Conservation (phyloP, 37 sponge, comb jelly and placozoan species). For the Axinella damicornis region DNA sequence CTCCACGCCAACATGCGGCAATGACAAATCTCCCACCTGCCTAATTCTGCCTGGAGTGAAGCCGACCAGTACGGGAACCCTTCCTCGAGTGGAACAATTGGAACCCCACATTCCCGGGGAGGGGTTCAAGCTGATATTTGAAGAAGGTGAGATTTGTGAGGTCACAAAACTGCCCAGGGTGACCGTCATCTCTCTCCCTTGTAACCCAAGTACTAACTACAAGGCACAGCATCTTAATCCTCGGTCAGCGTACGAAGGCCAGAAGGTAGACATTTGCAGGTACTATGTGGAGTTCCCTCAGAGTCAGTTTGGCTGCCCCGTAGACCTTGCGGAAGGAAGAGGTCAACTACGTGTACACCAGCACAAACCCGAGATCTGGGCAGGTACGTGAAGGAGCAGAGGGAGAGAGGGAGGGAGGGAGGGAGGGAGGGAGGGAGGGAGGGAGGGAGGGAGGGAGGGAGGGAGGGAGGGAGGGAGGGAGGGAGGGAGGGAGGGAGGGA, state of each 20-base stretch:
- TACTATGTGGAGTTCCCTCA: slow-evolving; percentile 66
- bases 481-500: neutral
- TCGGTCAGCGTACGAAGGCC: slow-evolving; percentile 45
- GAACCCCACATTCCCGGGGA: slow-evolving; percentile 38
- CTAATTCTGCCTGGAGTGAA: slow-evolving; percentile 57
- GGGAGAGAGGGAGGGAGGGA: no score
- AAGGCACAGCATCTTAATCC: slow-evolving; percentile 11
- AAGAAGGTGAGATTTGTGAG: slow-evolving; percentile 65
- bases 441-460: no score
- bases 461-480: no score
- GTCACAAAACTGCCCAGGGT: slow-evolving; percentile 55
- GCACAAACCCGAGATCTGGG: slow-evolving; percentile 30
- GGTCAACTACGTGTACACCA: neutral
- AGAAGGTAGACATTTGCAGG: slow-evolving; percentile 49
- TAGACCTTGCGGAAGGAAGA: neutral
- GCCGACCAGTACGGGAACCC: slow-evolving; percentile 38
- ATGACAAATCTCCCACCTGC: slow-evolving; percentile 38
- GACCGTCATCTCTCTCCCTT: slow-evolving; percentile 59
- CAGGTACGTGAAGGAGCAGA: slow-evolving; percentile 31
- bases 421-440: no score
- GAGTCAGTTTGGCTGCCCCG: slow-evolving; percentile 58
- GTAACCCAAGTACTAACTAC: slow-evolving; percentile 18
- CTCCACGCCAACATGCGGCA: neutral
- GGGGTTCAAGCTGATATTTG: slow-evolving; percentile 56
- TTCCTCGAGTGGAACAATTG: slow-evolving; percentile 25